phyloP scores from a whole-genome alignment of 1,140 invertebrate species.

The Sipha flava region DNA sequence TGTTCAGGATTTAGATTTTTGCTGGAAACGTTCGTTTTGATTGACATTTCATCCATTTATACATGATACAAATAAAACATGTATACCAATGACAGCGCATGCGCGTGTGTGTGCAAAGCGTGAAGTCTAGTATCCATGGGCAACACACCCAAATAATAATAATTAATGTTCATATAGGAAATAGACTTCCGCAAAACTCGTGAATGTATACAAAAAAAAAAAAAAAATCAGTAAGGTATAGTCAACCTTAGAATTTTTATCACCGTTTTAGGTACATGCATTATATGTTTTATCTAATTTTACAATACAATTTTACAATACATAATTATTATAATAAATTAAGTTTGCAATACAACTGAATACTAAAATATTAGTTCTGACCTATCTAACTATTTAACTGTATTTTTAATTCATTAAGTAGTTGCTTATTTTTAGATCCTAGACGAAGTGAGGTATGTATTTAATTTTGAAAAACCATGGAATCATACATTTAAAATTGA shows the following conservation, averaged over 20 bases:
- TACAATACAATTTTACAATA: background rate
- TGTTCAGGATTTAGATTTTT: background rate
- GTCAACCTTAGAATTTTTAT: background rate
- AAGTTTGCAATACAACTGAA: too few relatives aligned
- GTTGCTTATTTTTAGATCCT: too few relatives aligned
- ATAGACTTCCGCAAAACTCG: slow-evolving; percentile 22
- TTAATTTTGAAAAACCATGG: background rate
- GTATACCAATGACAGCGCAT: background rate
- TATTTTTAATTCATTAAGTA: too few relatives aligned
- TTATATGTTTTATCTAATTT: background rate
- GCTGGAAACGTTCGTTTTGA: background rate
- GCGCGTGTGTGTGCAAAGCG: background rate
- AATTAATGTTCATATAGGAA: slow-evolving; percentile 22
- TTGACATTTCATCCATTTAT: background rate
- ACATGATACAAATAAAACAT: background rate
- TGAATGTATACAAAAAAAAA: background rate
- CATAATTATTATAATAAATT: too few relatives aligned
- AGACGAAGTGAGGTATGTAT: too few relatives aligned
- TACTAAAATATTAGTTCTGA: too few relatives aligned
- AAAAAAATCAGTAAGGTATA: background rate
- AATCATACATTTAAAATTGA: too few relatives aligned
- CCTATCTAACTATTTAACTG: too few relatives aligned
- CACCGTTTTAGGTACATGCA: too few relatives aligned
- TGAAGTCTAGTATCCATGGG: slow-evolving; percentile 18
- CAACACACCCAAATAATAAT: slow-evolving; percentile 22